A percentile compares a stretch with the other conserved stretches of the same genome.
These are phyloP conservation scores for Gryllus bimaculatus DNA, from an alignment of 1,140 invertebrate species.

Conservation along the genomic window DNA sequence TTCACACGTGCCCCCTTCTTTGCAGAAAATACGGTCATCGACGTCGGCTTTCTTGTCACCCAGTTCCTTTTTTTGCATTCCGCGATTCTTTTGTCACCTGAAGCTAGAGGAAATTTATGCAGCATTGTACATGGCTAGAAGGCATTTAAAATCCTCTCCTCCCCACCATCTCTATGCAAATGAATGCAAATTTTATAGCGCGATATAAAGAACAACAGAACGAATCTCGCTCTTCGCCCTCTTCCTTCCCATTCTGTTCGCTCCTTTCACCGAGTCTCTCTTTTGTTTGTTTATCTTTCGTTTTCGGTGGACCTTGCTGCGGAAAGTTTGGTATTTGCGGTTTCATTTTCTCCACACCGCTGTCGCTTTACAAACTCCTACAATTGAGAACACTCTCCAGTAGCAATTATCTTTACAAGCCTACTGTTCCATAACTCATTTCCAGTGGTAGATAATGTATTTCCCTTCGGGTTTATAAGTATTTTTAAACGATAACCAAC, in stretches of 20 bases:
- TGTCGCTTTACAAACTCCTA: not conserved
- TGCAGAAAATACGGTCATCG: not conserved
- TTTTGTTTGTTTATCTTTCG: not conserved
- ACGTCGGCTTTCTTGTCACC: not conserved
- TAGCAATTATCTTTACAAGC: not conserved
- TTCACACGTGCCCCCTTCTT: not conserved
- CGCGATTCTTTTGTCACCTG: not conserved
- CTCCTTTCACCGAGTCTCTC: not conserved
- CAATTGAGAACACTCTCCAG: not conserved
- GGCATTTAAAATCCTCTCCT: not conserved
- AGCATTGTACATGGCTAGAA: not conserved
- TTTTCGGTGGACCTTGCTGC: not conserved
- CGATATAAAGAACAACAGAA: not conserved
- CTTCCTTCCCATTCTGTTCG: not conserved
- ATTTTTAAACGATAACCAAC: not conserved
- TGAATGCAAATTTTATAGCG: not conserved
- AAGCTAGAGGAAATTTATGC: not conserved
- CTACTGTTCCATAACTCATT: not conserved
- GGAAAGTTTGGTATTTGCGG: not conserved
- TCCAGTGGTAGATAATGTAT: not conserved
- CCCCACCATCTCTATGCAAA: not conserved
- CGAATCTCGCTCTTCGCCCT: not conserved
- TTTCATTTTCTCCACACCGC: not conserved
- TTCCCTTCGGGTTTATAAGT: not conserved
- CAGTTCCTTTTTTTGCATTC: not conserved